Conservation (phyloP, 2,797 vertebrate genomes). For the Enteromius viviparus region DNA sequence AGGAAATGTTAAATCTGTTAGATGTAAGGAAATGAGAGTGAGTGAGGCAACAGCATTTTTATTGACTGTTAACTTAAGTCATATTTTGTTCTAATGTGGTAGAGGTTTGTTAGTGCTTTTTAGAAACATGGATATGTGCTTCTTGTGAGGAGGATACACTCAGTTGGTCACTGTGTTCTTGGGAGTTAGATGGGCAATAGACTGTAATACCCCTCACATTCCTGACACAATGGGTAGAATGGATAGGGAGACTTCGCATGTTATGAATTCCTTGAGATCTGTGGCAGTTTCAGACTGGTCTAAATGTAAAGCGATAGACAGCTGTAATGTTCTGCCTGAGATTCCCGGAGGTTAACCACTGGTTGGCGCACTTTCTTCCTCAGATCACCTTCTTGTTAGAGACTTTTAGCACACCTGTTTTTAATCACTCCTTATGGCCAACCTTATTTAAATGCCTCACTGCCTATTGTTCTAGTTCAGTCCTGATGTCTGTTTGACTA, state of each 20-base stretch:
- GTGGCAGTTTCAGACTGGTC: conserved; percentile 70
- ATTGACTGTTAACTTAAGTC: not conserved
- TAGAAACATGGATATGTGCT: conserved; percentile 57
- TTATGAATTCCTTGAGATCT: conserved; percentile 69
- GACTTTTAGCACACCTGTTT: too few relatives aligned
- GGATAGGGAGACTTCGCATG: conserved; percentile 68
- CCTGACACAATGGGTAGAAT: conserved; percentile 66
- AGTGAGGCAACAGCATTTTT: not conserved
- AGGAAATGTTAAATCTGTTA: conserved; percentile 23
- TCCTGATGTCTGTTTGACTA: too few relatives aligned
- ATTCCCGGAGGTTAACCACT: too few relatives aligned
- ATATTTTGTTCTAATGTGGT: conserved; percentile 1
- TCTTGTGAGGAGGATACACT: conserved; percentile 59
- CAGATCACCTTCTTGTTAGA: too few relatives aligned
- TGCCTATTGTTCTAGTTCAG: too few relatives aligned
- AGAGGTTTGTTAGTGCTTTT: conserved; percentile 34
- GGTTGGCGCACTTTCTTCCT: too few relatives aligned
- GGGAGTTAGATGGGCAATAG: conserved; percentile 70
- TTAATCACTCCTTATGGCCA: too few relatives aligned
- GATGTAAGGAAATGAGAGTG: not conserved
- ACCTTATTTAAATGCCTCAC: too few relatives aligned
- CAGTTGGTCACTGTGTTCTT: conserved; percentile 63
- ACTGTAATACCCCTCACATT: conserved; percentile 71
- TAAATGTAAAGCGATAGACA: conserved; percentile 66
- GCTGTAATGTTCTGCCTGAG: too few relatives aligned